Conservation (phyloP, 2,797 vertebrate genomes). For the Ciconia nigra region DNA sequence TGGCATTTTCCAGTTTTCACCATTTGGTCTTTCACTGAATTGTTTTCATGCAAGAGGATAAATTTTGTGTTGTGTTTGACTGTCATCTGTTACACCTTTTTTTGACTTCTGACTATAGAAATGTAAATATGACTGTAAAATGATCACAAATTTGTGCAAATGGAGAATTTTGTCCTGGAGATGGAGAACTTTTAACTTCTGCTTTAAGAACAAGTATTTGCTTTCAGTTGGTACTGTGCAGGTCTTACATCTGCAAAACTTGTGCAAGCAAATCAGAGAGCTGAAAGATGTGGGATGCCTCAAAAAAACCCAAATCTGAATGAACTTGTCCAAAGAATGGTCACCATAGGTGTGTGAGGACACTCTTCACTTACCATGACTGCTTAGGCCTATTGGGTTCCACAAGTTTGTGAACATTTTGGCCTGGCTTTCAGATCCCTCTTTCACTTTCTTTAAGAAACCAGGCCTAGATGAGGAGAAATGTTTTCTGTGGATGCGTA, state of each 20-base stretch:
- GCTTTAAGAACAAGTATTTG: background rate
- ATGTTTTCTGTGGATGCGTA: accelerated
- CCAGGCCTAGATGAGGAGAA: background rate
- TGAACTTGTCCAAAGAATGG: background rate
- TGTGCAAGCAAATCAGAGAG: background rate
- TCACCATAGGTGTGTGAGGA: background rate
- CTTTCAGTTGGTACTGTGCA: background rate
- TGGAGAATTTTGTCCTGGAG: background rate
- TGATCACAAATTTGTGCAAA: background rate
- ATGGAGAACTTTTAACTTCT: background rate
- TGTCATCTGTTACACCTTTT: background rate
- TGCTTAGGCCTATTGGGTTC: background rate
- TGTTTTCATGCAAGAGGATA: background rate
- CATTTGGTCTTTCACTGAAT: background rate
- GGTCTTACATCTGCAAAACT: background rate
- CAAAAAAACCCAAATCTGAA: background rate
- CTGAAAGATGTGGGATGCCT: background rate
- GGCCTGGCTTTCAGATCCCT: background rate
- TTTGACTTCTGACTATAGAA: background rate
- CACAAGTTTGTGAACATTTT: background rate
- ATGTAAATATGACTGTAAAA: background rate
- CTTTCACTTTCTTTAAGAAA: background rate
- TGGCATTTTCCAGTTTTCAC: background rate
- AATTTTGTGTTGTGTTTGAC: background rate
- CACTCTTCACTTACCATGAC: background rate